Evolutionary conservation across 2,888 invertebrate genomes (phyloP).

Genomic region (Megamerina dolium): DNA sequence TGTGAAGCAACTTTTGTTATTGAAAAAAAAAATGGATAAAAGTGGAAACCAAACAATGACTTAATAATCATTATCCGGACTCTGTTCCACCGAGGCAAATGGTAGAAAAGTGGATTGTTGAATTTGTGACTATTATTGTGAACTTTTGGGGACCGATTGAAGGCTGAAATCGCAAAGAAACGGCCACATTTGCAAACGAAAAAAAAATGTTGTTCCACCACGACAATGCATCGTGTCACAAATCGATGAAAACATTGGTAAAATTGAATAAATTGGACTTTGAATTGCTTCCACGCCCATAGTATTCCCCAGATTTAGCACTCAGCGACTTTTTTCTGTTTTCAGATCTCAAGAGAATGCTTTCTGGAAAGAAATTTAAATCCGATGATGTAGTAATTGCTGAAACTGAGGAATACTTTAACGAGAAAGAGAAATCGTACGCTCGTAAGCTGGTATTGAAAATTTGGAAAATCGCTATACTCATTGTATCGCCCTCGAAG

Average conservation of each 20-base stretch:
- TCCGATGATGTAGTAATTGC: not conserved
- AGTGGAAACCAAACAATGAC: too few relatives aligned
- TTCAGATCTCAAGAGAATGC: too few relatives aligned
- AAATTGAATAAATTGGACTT: not conserved
- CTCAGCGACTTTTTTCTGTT: not conserved
- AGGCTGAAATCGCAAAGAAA: not conserved
- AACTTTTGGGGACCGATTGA: too few relatives aligned
- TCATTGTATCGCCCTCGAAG: not conserved
- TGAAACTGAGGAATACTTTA: not conserved
- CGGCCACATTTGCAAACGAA: too few relatives aligned
- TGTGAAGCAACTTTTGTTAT: too few relatives aligned
- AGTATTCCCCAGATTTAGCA: not conserved
- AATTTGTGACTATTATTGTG: too few relatives aligned
- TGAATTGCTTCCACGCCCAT: not conserved
- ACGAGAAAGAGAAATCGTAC: not conserved
- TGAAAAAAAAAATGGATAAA: too few relatives aligned
- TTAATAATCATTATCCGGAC: too few relatives aligned
- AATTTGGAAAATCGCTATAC: not conserved
- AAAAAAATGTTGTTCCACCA: not conserved
- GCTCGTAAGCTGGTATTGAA: not conserved
- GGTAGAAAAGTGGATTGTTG: too few relatives aligned
- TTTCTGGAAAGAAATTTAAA: too few relatives aligned
- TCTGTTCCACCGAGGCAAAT: too few relatives aligned
- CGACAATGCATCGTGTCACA: slow-evolving; percentile 1
- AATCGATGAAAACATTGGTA: not conserved